Conservation (phyloP, 2,113 vertebrate species). For the Larimichthys polyactis region DNA sequence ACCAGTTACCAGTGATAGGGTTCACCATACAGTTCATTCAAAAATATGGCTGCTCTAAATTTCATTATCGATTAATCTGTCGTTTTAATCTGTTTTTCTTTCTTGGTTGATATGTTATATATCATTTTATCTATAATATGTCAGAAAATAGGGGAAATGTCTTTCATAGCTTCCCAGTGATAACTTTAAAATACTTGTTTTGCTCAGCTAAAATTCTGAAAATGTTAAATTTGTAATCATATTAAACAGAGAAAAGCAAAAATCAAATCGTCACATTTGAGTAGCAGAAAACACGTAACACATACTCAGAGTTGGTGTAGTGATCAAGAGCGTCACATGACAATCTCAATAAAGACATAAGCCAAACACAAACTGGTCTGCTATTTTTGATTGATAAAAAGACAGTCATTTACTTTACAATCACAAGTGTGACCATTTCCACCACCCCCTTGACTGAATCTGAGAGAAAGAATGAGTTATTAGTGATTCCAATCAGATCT, state of each 20-base stretch:
- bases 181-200: background rate
- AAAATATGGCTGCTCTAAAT: background rate
- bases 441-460: background rate
- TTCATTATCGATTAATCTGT: background rate
- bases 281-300: background rate
- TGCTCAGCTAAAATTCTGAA: background rate
- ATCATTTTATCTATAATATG: background rate
- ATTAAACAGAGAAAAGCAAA: background rate
- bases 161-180: background rate
- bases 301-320: background rate
- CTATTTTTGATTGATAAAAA: background rate
- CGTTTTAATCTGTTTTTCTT: background rate
- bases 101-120: background rate
- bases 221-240: background rate
- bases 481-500: background rate
- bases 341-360: conserved; percentile 27
- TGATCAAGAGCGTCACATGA: background rate
- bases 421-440: background rate
- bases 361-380: conserved; percentile 6
- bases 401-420: background rate
- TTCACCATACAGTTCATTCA: background rate
- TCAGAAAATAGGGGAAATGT: background rate
- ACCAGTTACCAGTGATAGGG: background rate
- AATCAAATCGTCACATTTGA: background rate
- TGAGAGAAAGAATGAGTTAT: background rate